Evolutionary conservation across 2,888 invertebrate genomes (phyloP).

Genomic region (Danaus chrysippus): DNA sequence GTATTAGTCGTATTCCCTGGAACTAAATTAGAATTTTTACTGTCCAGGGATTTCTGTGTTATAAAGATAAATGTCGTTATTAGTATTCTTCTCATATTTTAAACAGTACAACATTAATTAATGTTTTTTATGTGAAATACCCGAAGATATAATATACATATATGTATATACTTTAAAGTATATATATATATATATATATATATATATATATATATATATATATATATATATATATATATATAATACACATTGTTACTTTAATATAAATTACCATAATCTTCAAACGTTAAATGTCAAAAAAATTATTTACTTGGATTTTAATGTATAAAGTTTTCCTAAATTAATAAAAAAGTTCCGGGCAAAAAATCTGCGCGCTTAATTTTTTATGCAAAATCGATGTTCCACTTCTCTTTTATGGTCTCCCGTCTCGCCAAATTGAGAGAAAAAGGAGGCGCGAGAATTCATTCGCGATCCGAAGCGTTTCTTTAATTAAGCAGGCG

Average conservation of each 20-base stretch:
- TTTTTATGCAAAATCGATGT: constrained; percentile 62
- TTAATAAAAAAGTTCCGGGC: constrained; percentile 16
- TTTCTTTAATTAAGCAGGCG: constrained; percentile 59
- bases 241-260: too few species aligned
- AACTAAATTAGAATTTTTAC: background rate
- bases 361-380: constrained; percentile 13
- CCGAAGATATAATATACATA: too few species aligned
- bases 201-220: background rate
- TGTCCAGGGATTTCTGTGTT: background rate
- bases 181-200: background rate
- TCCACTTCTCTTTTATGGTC: constrained; percentile 56
- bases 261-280: background rate
- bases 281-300: background rate
- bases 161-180: background rate
- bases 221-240: background rate
- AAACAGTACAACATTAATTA: background rate
- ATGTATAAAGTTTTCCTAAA: constrained; percentile 8
- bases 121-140: background rate
- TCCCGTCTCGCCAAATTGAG: constrained; percentile 47
- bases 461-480: constrained; percentile 55
- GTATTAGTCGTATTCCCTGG: constrained; percentile 1
- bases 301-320: constrained; percentile 4
- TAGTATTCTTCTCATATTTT: background rate
- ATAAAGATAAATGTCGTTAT: background rate
- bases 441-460: constrained; percentile 46